Base-by-base conservation (phyloP, 1,140 invertebrate species). In the Pachyrhynchus sulphureomaculatus region DNA sequence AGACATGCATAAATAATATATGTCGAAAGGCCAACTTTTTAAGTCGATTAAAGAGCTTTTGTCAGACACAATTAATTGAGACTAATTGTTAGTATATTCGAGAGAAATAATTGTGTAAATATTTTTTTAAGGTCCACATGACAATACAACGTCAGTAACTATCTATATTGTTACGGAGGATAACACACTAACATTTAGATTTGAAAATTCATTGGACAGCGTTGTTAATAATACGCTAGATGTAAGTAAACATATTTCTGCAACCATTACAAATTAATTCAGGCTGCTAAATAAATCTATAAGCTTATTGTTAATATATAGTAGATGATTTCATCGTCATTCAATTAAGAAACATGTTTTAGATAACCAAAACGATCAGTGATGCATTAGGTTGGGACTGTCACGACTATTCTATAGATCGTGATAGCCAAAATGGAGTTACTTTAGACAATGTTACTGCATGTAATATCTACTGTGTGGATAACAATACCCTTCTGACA, bases 131-230 rank as follows among this genome's bases (percentile, higher is more conserved):
- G 67, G 51, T 10, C 51, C 60, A 4, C 37, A 53, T 18, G n/a
- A 47, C 9, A 59, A 44, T 18, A 24, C n/a, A 20, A 61, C 62
- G 1, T 53, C 33, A n/a, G 57, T 61, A 9, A 54, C 49, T 23
- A 64, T 67, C 10, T 63, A 55, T 39, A 61, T 69, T 21, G 52
- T 69, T 6, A 67, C 81, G 0, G 72, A 76, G 2, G 69, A 73
- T 23, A 82, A 82, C 70, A 73, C 79, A 34, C 77, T 84, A 4
- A 72, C 70, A 48, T 83, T 84, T 68, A 75, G 72, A 21, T 83
- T 84, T 63, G 64, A 77, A 24, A 84, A 83, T 60, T 71, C 69
- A 0, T 42, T 77, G n/a, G 62, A 75, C 4, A 64, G 75, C 36
- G 68, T 84, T 4, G 71, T 76, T 36, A 49, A 72, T 0, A 48